A percentile compares a stretch with the other conserved stretches of the same genome.
These are phyloP conservation scores for Xanthorhoe spadicearia DNA, from an alignment of 2,888 invertebrate genomes.

Conservation along the genomic window DNA sequence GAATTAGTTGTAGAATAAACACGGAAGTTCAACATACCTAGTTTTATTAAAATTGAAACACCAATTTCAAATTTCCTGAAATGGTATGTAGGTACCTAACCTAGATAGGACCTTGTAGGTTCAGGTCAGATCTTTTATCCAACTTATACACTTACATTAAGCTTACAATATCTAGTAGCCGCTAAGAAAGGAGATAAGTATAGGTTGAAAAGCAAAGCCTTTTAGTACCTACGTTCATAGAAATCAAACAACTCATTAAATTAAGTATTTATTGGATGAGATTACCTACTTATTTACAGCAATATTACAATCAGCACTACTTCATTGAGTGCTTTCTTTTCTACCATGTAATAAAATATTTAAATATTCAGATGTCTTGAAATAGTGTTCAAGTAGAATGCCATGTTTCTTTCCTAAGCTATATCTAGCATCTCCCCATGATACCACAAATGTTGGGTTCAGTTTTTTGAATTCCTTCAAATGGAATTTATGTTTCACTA, in stretches of 20 bases:
- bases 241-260: too few species aligned
- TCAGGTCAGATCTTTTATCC: too few species aligned
- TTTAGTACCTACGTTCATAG: too few species aligned
- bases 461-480: slow-evolving; percentile 70
- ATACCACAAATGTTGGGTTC: slow-evolving; percentile 61
- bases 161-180: neutral
- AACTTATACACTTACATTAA: too few species aligned
- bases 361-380: slow-evolving; percentile 75
- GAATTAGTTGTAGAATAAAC: slow-evolving; percentile 12
- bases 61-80: too few species aligned
- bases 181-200: neutral
- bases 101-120: too few species aligned
- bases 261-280: neutral
- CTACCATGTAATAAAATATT: slow-evolving; percentile 66
- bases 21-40: neutral
- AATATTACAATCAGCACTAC: neutral
- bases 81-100: too few species aligned
- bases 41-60: slow-evolving; percentile 4
- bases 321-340: slow-evolving; percentile 38
- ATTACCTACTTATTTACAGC: neutral
- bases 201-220: neutral
- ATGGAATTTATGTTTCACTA: slow-evolving; percentile 67
- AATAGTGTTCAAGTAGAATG: slow-evolving; percentile 72
- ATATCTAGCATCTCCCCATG: slow-evolving; percentile 76
- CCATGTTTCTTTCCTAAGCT: slow-evolving; percentile 70